phyloP scores from a whole-genome alignment of 2,113 vertebrate genomes.

The Psammodynastes pulverulentus region DNA sequence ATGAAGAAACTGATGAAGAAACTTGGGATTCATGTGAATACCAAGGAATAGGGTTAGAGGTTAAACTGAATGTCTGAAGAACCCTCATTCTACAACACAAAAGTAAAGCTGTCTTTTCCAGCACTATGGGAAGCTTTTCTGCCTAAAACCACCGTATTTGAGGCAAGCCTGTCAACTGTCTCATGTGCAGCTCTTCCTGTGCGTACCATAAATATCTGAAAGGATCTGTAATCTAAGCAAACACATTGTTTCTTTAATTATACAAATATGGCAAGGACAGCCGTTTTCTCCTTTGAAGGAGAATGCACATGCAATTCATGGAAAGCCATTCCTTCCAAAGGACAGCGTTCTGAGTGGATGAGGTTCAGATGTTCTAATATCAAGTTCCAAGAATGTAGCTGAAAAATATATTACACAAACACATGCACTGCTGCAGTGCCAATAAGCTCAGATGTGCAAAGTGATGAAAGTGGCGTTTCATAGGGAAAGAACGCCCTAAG shows the following conservation, averaged over 20 bases:
- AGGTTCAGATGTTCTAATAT: not conserved
- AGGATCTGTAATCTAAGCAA: not conserved
- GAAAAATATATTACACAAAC: not conserved
- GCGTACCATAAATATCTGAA: not conserved
- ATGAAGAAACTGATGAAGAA: not conserved
- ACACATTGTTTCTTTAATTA: conserved; percentile 3
- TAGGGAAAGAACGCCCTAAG: not conserved
- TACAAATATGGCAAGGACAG: conserved; percentile 9
- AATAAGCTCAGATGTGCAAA: conserved; percentile 1
- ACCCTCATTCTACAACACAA: not conserved
- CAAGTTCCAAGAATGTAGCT: not conserved
- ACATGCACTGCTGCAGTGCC: not conserved
- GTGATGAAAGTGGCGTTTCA: not conserved
- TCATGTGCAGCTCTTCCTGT: not conserved
- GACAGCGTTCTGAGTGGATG: not conserved
- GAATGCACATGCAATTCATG: not conserved
- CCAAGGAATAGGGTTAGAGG: not conserved
- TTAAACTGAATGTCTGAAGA: not conserved
- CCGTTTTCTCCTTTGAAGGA: not conserved
- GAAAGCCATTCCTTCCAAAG: not conserved
- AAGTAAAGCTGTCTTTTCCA: not conserved
- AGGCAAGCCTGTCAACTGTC: not conserved
- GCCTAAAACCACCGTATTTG: not conserved
- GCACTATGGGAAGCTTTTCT: not conserved
- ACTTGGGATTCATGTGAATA: not conserved